These are phyloP conservation scores for Plectrocnemia conspersa DNA, from an alignment of 1,140 invertebrate genomes.

Conservation along the genomic window DNA sequence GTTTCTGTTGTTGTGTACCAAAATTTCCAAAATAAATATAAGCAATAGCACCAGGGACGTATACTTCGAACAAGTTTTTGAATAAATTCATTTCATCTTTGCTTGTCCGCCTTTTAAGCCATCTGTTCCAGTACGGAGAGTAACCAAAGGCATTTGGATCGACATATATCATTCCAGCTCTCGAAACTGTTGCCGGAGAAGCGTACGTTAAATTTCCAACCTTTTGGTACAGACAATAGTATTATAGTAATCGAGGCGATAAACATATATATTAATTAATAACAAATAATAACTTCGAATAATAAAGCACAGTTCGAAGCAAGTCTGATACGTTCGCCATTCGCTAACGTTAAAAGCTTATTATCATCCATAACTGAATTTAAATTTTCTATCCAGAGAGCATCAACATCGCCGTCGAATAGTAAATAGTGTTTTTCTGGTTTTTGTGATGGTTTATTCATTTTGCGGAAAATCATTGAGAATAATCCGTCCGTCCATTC, in stretches of 20 bases:
- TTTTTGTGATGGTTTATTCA: constrained; percentile 60
- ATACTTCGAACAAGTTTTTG: constrained; percentile 63
- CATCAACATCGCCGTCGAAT: constrained; percentile 91
- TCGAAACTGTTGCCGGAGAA: constrained; percentile 84
- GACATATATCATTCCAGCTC: constrained; percentile 90
- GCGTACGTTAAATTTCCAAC: constrained; percentile 84
- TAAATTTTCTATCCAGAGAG: constrained; percentile 94
- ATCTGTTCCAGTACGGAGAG: constrained; percentile 72
- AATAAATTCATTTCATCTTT: constrained; percentile 55
- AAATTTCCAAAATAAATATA: constrained; percentile 73
- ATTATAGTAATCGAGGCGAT: background rate
- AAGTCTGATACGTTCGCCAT: constrained; percentile 83
- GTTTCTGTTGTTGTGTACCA: constrained; percentile 66
- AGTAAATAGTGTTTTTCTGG: constrained; percentile 75
- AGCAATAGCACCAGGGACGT: constrained; percentile 64
- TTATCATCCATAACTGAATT: constrained; percentile 97
- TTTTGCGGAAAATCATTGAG: constrained; percentile 85
- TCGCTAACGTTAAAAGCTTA: constrained; percentile 79
- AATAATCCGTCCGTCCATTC: constrained; percentile 91
- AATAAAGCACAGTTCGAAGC: constrained; percentile 75
- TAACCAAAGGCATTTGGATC: constrained; percentile 87
- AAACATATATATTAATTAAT: background rate
- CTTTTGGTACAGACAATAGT: constrained; percentile 39
- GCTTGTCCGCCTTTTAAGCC: constrained; percentile 54
- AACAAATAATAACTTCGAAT: constrained; percentile 65